These are phyloP conservation scores for Anoplolepis gracilipes DNA, from an alignment of 1,140 invertebrate species.

Conservation along the genomic window DNA sequence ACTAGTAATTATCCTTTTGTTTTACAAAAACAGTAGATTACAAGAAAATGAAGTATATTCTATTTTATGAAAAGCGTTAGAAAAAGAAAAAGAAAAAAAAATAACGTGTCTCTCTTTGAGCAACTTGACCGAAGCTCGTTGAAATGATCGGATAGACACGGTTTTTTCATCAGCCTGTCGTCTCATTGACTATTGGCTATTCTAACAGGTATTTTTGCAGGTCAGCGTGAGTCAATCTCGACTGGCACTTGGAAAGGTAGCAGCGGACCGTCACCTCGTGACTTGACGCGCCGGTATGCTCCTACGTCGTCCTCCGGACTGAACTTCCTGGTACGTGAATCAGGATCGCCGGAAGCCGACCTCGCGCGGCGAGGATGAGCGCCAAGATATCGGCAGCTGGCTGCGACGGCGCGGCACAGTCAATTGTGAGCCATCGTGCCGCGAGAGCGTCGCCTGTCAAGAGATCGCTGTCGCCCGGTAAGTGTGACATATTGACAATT, in stretches of 20 bases:
- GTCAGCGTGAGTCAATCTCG: constrained; percentile 31
- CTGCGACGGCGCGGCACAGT: constrained; percentile 69
- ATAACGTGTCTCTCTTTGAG: neutral
- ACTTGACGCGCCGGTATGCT: constrained; percentile 59
- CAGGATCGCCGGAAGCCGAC: constrained; percentile 70
- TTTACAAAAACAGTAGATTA: neutral
- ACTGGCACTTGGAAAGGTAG: neutral
- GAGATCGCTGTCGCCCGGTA: constrained; percentile 69
- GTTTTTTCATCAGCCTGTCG: neutral
- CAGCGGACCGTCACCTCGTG: neutral
- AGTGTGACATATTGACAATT: constrained; percentile 37
- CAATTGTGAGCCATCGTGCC: constrained; percentile 75
- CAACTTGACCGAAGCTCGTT: neutral
- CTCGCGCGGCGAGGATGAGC: constrained; percentile 73
- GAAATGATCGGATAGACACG: neutral
- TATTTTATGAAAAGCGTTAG: neutral
- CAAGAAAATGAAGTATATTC: neutral
- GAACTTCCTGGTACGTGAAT: constrained; percentile 78
- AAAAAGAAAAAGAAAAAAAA: neutral
- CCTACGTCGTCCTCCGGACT: constrained; percentile 69
- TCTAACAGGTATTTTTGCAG: constrained; percentile 41
- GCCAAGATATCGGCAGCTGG: constrained; percentile 76
- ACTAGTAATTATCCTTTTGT: neutral
- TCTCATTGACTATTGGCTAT: neutral
- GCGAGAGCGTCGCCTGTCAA: constrained; percentile 64